Percentiles rank a stretch among this genome's conserved stretches.
Conservation (phyloP, 2,888 invertebrate species). For the Morpho achilles region DNA sequence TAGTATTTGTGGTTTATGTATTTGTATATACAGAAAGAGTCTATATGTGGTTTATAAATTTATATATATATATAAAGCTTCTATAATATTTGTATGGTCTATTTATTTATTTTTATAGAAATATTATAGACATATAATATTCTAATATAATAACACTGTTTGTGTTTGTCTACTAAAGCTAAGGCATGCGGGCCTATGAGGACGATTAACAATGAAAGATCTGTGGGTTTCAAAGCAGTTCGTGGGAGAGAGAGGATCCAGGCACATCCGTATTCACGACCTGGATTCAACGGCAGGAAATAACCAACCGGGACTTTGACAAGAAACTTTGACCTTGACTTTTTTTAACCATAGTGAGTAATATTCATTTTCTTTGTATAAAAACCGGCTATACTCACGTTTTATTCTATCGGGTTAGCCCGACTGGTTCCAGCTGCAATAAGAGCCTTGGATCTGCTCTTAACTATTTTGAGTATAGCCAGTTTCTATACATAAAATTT, state of each 20-base stretch:
- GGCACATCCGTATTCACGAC: constrained; percentile 59
- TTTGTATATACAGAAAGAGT: not conserved
- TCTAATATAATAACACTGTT: constrained; percentile 34
- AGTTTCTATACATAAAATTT: no score
- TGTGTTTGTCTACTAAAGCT: constrained; percentile 43
- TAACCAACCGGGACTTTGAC: constrained; percentile 10
- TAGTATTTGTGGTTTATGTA: no score
- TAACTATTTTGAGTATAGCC: no score
- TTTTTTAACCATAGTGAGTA: no score
- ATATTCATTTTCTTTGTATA: no score
- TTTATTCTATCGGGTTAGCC: no score
- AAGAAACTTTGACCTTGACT: no score
- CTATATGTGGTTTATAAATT: not conserved
- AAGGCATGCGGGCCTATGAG: constrained; percentile 51
- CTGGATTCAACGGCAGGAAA: constrained; percentile 31
- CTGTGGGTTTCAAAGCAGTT: constrained; percentile 70
- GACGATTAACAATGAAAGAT: constrained; percentile 50
- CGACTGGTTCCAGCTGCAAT: no score
- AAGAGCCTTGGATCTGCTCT: no score
- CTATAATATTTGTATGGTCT: not conserved
- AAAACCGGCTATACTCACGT: no score
- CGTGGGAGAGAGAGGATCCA: constrained; percentile 53
- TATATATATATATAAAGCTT: no score
- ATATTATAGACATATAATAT: not conserved
- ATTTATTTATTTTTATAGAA: no score